Evolutionary conservation across 2,888 invertebrate species (phyloP).

Genomic region (Ophonus ardosiacus): DNA sequence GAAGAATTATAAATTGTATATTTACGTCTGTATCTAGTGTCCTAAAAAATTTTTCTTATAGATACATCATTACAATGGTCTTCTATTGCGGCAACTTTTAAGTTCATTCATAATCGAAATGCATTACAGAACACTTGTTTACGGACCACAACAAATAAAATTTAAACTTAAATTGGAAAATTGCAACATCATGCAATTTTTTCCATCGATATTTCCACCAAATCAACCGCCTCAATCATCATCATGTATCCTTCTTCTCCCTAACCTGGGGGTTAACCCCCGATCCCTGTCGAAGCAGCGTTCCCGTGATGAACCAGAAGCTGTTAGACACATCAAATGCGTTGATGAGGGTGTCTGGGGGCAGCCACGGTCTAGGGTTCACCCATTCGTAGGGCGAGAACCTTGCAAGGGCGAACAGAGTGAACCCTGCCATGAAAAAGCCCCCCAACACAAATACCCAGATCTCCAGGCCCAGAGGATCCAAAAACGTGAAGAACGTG

Average conservation of each 20-base stretch:
- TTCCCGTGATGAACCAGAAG: slow-evolving; percentile 83
- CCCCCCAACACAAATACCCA: slow-evolving; percentile 82
- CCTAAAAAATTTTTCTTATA: too few species aligned
- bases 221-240: not conserved
- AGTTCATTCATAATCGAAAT: too few species aligned
- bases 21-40: too few species aligned
- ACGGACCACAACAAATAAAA: too few species aligned
- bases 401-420: slow-evolving; percentile 80
- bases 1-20: too few species aligned
- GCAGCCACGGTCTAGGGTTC: slow-evolving; percentile 76
- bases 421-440: slow-evolving; percentile 79
- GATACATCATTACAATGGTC: too few species aligned
- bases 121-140: too few species aligned
- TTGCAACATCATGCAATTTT: not conserved
- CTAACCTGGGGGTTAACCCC: slow-evolving; percentile 79
- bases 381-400: slow-evolving; percentile 82
- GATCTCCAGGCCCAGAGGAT: slow-evolving; percentile 81
- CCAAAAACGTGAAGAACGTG: slow-evolving; percentile 82
- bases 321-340: slow-evolving; percentile 82
- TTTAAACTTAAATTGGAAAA: too few species aligned
- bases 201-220: not conserved
- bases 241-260: not conserved
- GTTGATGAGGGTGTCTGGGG: slow-evolving; percentile 74
- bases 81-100: too few species aligned
- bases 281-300: slow-evolving; percentile 81